These are phyloP conservation scores for Tupaia chinensis DNA, from an alignment of 2,113 vertebrate species.

Conservation along the genomic window DNA sequence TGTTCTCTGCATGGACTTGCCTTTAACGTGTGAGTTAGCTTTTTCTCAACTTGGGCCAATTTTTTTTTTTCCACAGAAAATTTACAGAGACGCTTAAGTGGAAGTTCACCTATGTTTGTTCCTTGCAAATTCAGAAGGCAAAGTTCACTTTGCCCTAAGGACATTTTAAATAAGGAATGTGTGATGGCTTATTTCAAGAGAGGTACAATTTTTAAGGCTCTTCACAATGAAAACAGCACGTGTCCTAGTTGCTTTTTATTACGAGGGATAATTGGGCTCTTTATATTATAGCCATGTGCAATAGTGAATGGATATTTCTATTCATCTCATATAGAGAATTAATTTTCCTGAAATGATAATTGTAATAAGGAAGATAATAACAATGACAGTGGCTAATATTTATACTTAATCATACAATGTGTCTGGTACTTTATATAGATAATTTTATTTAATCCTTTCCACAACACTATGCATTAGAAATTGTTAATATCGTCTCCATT, in stretches of 20 bases:
- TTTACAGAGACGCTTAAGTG: conserved; percentile 54
- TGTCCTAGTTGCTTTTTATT: background rate
- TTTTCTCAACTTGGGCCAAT: conserved; percentile 16
- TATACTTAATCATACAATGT: background rate
- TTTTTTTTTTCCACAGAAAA: conserved; percentile 37
- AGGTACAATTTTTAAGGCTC: background rate
- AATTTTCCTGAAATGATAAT: conserved; percentile 50
- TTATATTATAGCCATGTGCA: background rate
- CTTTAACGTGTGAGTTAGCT: conserved; percentile 19
- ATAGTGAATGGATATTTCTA: background rate
- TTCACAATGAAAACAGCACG: background rate
- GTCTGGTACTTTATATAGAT: background rate
- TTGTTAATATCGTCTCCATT: background rate
- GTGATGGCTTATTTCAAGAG: conserved; percentile 8
- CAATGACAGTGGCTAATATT: background rate
- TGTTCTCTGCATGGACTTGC: conserved; percentile 52
- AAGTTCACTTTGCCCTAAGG: conserved; percentile 47
- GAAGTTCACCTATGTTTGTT: conserved; percentile 60
- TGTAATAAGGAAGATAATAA: background rate
- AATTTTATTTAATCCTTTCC: conserved; percentile 20
- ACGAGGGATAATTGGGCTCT: background rate
- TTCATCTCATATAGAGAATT: background rate
- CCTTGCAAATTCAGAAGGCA: conserved; percentile 47
- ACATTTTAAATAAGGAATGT: conserved; percentile 55
- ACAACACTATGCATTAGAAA: background rate